Evolutionary conservation across 2,888 invertebrate species (phyloP), one percentile per base, ranked within the genome.

Genomic region (Drosophila rubida): DNA sequence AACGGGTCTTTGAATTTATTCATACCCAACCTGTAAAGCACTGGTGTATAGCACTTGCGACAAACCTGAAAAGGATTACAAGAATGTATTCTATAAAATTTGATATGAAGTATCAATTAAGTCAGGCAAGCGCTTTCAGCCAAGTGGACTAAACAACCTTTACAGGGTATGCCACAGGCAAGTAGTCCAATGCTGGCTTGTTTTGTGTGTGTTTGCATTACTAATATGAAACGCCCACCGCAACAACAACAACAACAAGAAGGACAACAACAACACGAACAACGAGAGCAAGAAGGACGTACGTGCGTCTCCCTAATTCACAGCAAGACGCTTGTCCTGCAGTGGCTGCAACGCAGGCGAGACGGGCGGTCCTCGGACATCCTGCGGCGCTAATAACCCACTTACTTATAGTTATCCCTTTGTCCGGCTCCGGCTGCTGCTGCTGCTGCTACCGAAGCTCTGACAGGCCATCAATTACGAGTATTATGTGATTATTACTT

Each of bases 361-460:
- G 54, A 44, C 25, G 66, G 83, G 82, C 54, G 69, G 69, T 75
- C 80, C 61, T 63, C 69, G 61, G 78, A 61, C 75, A 77, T 84
- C 89, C 90, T 81, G 86, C 83, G 83, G 89, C 68, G 89, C 83
- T 89, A 89, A 89, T 90, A 90, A 89, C 88, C 89, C 87, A 87
- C 87, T 90, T 90, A 89, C 90, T 87, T 81, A 83, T 79, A 87
- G 88, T 88, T 88, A 84, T 82, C 84, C 84, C 75, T 72, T 88
- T 88, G 86, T 86, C 49, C 67, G 42, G 23, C 55, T 65, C 60
- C 54, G 27, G 22, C 22, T 42, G 32, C 22, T 45, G 63, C 54
- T 37, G 22, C 19, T 42, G 32, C 22, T 48, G 57, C 35, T 50
- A 53, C 41, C 53, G 62, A 60, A 54, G 65, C 57, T 60, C 45